These are phyloP conservation scores for Cynaeus angustus DNA, from an alignment of 2,888 invertebrate species.

Conservation along the genomic window DNA sequence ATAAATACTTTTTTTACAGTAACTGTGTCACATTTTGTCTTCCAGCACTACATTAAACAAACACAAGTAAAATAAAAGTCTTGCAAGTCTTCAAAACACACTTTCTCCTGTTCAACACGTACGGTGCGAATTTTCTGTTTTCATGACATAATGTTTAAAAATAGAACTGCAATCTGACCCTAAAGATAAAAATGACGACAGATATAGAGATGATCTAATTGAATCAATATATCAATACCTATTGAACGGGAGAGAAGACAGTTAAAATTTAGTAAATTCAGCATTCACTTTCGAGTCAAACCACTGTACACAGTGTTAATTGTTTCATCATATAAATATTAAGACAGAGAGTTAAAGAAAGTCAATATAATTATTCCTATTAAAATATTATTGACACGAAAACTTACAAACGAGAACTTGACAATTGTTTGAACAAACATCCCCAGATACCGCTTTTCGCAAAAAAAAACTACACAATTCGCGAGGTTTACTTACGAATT, in stretches of 20 bases:
- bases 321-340: conserved; percentile 43
- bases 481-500: conserved; percentile 10
- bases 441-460: conserved; percentile 23
- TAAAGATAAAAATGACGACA: conserved; percentile 58
- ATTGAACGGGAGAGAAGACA: conserved; percentile 34
- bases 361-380: conserved; percentile 30
- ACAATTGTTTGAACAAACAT: conserved; percentile 35
- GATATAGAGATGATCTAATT: conserved; percentile 63
- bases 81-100: neutral
- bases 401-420: conserved; percentile 21
- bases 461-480: conserved; percentile 24
- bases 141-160: conserved; percentile 55
- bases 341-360: conserved; percentile 36
- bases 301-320: conserved; percentile 34
- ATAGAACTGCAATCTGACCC: conserved; percentile 52
- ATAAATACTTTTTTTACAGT: too few species aligned
- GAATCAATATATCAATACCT: conserved; percentile 57
- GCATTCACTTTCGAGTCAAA: conserved; percentile 34
- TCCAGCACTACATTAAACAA: too few species aligned
- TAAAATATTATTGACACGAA: conserved; percentile 33
- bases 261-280: conserved; percentile 39
- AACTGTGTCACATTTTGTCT: too few species aligned
- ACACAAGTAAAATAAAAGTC: too few species aligned
- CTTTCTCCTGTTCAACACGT: conserved; percentile 13
- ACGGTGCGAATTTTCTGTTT: conserved; percentile 32